Base-by-base conservation (phyloP, 1,140 invertebrate genomes). In the Atta cephalotes region DNA sequence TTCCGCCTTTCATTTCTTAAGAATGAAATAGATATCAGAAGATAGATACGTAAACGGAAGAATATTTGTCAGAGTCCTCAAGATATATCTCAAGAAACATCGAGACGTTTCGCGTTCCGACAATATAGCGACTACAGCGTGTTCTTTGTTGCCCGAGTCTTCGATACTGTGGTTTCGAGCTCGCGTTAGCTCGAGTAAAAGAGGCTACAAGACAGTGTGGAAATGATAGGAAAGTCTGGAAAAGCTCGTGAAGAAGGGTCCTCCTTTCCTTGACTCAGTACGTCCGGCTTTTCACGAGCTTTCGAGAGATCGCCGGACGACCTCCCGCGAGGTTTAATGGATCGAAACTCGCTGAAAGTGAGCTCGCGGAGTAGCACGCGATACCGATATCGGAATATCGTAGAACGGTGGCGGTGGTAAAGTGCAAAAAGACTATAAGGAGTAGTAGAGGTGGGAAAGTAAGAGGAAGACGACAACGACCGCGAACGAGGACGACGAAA, bases 281-380 rank as follows among this genome's bases (percentile, higher is more conserved):
- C 63, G 77, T 60, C 63, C 62, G 65, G 77, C 85, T 86, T 86
- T 86, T 80, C 76, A 81, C 78, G 77, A 80, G 78, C 85, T 86
- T 87, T 84, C 85, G 70, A 76, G 80, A 87, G 81, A 87, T 60
- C 81, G 80, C 80, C 70, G 66, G 71, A 87, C 63, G 86, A 72
- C 68, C 77, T 65, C 80, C 81, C 70, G 78, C 66, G 82, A 87
- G 81, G 63, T 77, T 87, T 85, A 87, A 87, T 87, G 86, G 81
- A 85, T 85, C 86, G 86, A 85, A 70, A 87, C 81, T 87, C 72
- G 45, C 82, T 76, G 81, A 87, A 87, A 85, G 86, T 77, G 51
- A 74, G 60, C 72, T 85, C 81, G 85, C 79, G 79, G 68, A 74
- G 68, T 70, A 72, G 68, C 85, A 87, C 81, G 86, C 86, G 86